Conservation (phyloP, 2,797 vertebrate genomes). For the Antrozous pallidus region DNA sequence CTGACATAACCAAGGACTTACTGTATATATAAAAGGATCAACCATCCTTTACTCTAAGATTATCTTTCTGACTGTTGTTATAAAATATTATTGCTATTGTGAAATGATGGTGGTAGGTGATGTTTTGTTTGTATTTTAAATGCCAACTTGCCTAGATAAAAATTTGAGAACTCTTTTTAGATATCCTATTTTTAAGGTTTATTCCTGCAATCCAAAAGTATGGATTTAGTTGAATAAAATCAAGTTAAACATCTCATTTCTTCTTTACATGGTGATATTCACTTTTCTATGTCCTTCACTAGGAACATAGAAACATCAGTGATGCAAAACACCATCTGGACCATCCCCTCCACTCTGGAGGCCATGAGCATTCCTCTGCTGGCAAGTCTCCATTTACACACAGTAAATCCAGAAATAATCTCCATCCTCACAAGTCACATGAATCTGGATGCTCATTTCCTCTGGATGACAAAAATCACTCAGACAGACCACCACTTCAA, state of each 20-base stretch:
- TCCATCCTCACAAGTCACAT: slow-evolving; percentile 7
- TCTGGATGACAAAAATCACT: not conserved
- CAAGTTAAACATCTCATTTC: not conserved
- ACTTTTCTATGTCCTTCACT: slow-evolving; percentile 1
- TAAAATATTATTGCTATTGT: not conserved
- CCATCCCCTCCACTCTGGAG: not conserved
- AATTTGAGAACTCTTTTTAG: not conserved
- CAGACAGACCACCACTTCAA: not conserved
- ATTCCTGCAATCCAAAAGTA: not conserved
- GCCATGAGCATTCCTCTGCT: not conserved
- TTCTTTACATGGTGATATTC: not conserved
- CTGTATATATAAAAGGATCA: not conserved
- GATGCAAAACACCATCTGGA: not conserved
- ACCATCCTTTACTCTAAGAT: not conserved
- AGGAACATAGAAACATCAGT: slow-evolving; percentile 36
- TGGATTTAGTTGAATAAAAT: not conserved
- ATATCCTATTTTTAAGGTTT: not conserved
- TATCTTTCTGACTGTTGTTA: not conserved
- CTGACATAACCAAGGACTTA: too few relatives aligned
- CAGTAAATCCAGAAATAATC: not conserved
- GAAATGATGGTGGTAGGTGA: not conserved
- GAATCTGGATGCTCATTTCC: slow-evolving; percentile 12
- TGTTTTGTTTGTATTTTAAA: not conserved
- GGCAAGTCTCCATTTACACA: slow-evolving; percentile 21
- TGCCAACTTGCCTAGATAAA: not conserved